A percentile compares a stretch with the other conserved stretches of the same genome.
Evolutionary conservation across 2,113 vertebrate genomes (phyloP).

Genomic region (Donacobius atricapilla): DNA sequence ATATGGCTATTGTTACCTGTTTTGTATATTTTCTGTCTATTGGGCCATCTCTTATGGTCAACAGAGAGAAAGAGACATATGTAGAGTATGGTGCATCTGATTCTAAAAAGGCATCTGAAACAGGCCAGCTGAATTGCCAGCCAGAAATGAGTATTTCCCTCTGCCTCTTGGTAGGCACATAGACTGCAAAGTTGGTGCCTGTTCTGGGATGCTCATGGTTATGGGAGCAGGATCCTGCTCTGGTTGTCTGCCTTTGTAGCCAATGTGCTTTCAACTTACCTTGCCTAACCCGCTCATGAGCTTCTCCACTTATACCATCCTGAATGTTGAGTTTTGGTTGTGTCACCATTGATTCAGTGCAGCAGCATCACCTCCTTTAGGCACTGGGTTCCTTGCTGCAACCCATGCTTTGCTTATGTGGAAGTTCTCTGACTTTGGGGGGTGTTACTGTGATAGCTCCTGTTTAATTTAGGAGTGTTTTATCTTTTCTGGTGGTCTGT

Average conservation of each 20-base stretch:
- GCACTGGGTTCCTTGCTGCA: neutral
- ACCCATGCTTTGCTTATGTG: neutral
- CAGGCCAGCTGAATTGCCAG: neutral
- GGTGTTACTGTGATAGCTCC: neutral
- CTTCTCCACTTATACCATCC: neutral
- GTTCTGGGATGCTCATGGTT: neutral
- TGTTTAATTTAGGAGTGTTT: constrained; percentile 45
- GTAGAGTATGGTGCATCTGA: neutral
- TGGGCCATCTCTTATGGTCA: neutral
- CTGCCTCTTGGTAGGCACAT: neutral
- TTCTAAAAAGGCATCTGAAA: neutral
- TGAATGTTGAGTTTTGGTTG: neutral
- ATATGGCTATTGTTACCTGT: neutral
- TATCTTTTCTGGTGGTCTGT: constrained; percentile 57
- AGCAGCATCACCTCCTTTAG: rapidly evolving
- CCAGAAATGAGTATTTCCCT: neutral
- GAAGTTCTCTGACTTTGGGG: neutral
- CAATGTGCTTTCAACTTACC: neutral
- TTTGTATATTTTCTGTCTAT: neutral
- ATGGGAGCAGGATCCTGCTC: neutral
- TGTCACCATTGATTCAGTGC: rapidly evolving
- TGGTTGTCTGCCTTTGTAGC: neutral
- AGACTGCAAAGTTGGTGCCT: neutral
- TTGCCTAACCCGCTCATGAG: neutral
- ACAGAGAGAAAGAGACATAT: neutral